Evolutionary conservation across 2,888 invertebrate genomes (phyloP), one percentile per base, ranked within the genome.

Genomic region (Choreutis nemorana): DNA sequence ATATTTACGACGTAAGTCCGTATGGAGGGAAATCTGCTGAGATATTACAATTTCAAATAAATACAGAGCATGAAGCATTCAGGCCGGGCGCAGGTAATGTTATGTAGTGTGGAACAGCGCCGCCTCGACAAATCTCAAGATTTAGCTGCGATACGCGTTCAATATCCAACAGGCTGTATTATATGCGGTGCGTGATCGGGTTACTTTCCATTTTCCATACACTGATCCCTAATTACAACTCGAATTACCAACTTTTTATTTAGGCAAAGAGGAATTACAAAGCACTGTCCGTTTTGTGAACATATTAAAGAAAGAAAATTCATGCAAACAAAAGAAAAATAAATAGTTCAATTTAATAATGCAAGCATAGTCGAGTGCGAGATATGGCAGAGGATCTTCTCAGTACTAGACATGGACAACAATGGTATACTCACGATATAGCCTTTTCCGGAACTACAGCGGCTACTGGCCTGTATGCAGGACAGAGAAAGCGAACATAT

Each of bases 371-470:
- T 37, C 27, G 40, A 41, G 49, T 50, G 55, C 52, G 48, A 49
- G 45, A 45, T 46, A 45, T 48, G 48, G 50, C 44, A 49, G 47
- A 48, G 51, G 50, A 26, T 23, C 13, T 27, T 46, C 39, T 44
- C 39, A 39, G 52, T 42, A 50, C 48, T 54, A 58, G 56, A 62
- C 54, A 58, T 60, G 55, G 65, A 66, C 64, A 71, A 70, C 63
- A 67, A 60, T 65, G 63, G 55, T 62, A 78, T 85, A 91, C 92
- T 90, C 85, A 92, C 92, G 91, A 91, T 91, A 90, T 91, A 91
- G 87, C 91, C 91, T 86, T 90, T 91, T 83, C 90, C 91, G 83
- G 90, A 91, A 85, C 90, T 91, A 85, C 91, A 90, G 83, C 90
- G 89, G 85, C 90, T 91, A 86, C 90, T 90, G 80, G 90, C 89